Evolutionary conservation across 2,797 vertebrate genomes (phyloP), one percentile per base, ranked within the genome.

Genomic region (Denticeps clupeoides): DNA sequence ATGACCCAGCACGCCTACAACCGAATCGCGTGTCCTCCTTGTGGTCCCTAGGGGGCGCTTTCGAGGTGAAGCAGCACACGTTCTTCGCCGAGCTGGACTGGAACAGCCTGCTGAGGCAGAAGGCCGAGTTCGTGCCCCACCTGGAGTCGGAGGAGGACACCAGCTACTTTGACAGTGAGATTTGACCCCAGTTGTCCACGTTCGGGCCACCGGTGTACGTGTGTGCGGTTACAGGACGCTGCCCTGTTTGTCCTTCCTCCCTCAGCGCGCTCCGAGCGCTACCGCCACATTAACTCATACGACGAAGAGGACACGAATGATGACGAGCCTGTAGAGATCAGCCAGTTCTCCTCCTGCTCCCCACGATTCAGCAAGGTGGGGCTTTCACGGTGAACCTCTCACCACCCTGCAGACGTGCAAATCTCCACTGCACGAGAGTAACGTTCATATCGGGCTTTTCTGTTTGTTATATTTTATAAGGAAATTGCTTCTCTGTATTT

Each of bases 101-200:
- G 91, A 91, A 88, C 13, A 88, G 88, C 43, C 69, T 93, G 44
- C 82, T 94, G 72, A 76, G 91, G 31, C 91, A 94, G 76, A 94
- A 94, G 52, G 91, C 91, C 0, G 91, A 94, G 72, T 94, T 94
- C 65, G 83, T 94, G 51, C 91, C 91, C 47, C 84, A 94, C 57
- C 73, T 94, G 52, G 91, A 94, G 67, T 92, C 91, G 0, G 91
- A 94, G 57, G 91, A 94, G 59, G 91, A 94, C 75, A 94, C 91
- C 64, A 94, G 91, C 72, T 94, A 94, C 73, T 94, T 94, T 38
- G 91, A 94, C 62, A 91, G 91, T 91, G 73, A 63, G 85, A 68
- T 12, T 40, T 6, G 12, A 6, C n/a, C n/a, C 16, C 23, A 26
- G 29, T 29, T 31, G 27, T 19, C 19, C 31, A 25, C 16, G 25